These are phyloP conservation scores for Suricata suricatta DNA, from an alignment of 2,113 vertebrate species.

Conservation along the genomic window DNA sequence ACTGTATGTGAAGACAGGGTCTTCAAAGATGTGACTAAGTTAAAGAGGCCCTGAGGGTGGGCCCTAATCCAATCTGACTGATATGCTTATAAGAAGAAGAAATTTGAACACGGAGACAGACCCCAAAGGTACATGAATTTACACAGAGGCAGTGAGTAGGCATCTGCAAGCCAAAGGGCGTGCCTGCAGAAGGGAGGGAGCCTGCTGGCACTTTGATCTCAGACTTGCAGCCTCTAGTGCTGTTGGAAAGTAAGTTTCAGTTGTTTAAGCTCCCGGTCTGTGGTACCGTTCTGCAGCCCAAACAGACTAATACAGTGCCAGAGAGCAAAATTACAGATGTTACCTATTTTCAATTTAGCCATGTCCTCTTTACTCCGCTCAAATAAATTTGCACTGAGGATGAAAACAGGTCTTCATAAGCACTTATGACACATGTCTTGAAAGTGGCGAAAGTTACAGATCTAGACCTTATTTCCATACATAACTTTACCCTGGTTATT, in stretches of 20 bases:
- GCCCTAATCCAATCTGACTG: neutral
- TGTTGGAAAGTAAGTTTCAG: neutral
- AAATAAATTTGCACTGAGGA: neutral
- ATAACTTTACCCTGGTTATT: neutral
- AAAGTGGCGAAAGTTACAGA: neutral
- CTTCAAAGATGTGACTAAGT: neutral
- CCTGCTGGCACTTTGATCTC: neutral
- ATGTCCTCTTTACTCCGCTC: neutral
- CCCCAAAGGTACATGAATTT: accelerated
- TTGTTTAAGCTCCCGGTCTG: neutral
- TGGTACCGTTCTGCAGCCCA: neutral
- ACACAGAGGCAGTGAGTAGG: neutral
- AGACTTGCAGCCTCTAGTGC: neutral
- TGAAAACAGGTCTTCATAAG: neutral
- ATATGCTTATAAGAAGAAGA: neutral
- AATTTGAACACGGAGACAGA: neutral
- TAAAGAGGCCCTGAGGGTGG: neutral
- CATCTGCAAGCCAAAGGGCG: neutral
- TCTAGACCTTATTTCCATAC: neutral
- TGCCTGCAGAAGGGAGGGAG: neutral
- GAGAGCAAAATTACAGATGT: neutral
- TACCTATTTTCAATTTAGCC: neutral
- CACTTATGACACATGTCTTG: neutral
- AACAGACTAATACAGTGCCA: neutral
- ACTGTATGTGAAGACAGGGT: neutral